Evolutionary conservation across 2,888 invertebrate genomes (phyloP).

Genomic region (Galerucella pusilla): DNA sequence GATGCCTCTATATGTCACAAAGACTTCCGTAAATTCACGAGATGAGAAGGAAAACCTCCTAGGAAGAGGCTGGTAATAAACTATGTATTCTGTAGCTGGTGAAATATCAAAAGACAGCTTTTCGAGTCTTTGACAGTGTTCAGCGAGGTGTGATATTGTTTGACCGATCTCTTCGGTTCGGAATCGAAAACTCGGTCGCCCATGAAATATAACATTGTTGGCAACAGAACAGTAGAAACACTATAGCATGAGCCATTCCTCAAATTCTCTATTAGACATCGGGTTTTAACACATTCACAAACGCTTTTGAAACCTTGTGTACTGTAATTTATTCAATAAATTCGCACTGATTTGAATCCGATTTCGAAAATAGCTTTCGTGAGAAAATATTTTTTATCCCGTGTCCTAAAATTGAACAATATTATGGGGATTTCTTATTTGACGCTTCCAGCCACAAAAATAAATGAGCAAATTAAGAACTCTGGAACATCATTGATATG

Average conservation of each 20-base stretch:
- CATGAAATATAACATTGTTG: slow-evolving; percentile 59
- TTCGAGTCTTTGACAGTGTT: slow-evolving; percentile 61
- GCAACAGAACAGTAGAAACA: slow-evolving; percentile 51
- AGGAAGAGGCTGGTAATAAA: slow-evolving; percentile 48
- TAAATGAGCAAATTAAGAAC: no score
- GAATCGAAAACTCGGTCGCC: slow-evolving; percentile 59
- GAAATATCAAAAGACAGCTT: slow-evolving; percentile 64
- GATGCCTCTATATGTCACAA: slow-evolving; percentile 51
- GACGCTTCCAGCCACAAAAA: no score
- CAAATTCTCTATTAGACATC: neutral
- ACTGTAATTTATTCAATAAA: no score
- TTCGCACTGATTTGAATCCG: no score
- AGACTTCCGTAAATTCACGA: slow-evolving; percentile 33
- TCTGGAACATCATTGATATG: no score
- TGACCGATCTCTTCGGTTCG: slow-evolving; percentile 52
- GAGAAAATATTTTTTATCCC: no score
- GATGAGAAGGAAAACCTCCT: slow-evolving; percentile 35
- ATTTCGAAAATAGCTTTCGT: no score
- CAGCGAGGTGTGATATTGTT: slow-evolving; percentile 63
- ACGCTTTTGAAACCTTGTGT: neutral
- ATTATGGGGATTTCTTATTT: no score
- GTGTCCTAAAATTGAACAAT: no score
- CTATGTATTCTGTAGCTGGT: slow-evolving; percentile 56
- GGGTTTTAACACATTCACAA: neutral
- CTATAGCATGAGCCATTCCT: slow-evolving; percentile 46